A percentile compares a stretch with the other conserved stretches of the same genome.
Conservation (phyloP, 37 sponge, comb jelly and placozoan genomes). For the Theonella swinhoei region DNA sequence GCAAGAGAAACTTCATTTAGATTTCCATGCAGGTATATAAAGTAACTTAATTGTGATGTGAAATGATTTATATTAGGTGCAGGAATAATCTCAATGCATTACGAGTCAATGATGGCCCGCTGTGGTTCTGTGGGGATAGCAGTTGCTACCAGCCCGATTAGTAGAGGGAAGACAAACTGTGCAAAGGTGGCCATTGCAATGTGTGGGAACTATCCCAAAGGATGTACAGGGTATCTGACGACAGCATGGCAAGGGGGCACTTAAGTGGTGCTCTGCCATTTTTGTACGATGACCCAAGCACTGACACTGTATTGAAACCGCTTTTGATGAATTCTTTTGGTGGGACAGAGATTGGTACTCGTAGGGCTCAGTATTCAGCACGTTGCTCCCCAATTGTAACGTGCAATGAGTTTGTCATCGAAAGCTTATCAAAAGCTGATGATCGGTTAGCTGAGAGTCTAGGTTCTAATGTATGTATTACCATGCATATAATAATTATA, state of each 20-base stretch:
- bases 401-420: conserved; percentile 16
- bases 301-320: conserved; percentile 5
- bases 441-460: not conserved
- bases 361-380: not conserved
- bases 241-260: conserved; percentile 2
- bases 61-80: conserved; percentile 17
- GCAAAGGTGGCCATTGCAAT: conserved; percentile 20
- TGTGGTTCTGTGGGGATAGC: conserved; percentile 11
- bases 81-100: conserved; percentile 19
- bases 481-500: too few species aligned
- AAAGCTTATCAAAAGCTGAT: not conserved
- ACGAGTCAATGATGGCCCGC: not conserved
- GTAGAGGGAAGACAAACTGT: conserved; percentile 43
- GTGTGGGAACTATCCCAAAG: conserved; percentile 28
- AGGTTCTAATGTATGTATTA: too few species aligned
- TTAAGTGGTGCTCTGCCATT: conserved; percentile 24
- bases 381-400: conserved; percentile 19
- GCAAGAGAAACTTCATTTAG: not conserved
- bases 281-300: conserved; percentile 38
- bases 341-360: conserved; percentile 9
- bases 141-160: conserved; percentile 11
- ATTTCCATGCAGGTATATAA: not conserved
- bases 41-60: not conserved
- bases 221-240: conserved; percentile 9
- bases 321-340: conserved; percentile 41